Base-by-base conservation (phyloP, 23 tunicate species). In the Aplidium turbinatum region DNA sequence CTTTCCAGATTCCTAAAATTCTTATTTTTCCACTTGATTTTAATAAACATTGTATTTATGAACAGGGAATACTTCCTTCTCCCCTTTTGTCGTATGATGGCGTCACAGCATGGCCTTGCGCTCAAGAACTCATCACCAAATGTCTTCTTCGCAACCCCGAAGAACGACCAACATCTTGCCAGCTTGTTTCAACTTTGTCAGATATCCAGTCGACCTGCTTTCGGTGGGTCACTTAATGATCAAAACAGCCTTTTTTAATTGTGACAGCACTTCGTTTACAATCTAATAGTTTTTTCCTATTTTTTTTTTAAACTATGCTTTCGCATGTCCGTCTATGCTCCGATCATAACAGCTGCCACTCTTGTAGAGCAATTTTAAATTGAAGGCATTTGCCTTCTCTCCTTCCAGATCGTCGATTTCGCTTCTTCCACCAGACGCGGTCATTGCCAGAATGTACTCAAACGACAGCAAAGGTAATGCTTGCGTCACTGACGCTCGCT, bases 51-150 rank as follows among this genome's bases (percentile, higher is more conserved):
- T n/a, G n/a, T n/a, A n/a, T n/a, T n/a, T n/a, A n/a, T n/a, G n/a
- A n/a, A n/a, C n/a, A 88, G 96, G 96, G 96, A 28, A 76, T 88
- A 47, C 20, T 74, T 29, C 96, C 96, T 6, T 58, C 83, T 19
- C 70, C 79, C 1, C 46, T 88, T 38, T 42, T 79, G 27, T 22
- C 82, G 24, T 81, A 79, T 47, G 54, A 75, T 9, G 79, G 82
- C 18, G 58, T 73, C 35, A 11, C 35, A 4, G 55, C 70, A 23
- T 88, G 96, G 96, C 87, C 96, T 30, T 66, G 70, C 52, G 78
- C 76, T 4, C 87, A 88, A 35, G 58, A 68, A 40, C 1, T 88
- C 4, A 76, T 88, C 4, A 46, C 36, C 26, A 47, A 30, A 13
- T 81, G 96, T 54, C 39, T 88, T 36, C 48, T 65, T 50, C 33